Conservation (phyloP, 2,797 vertebrate species). For the Glossophaga mutica region DNA sequence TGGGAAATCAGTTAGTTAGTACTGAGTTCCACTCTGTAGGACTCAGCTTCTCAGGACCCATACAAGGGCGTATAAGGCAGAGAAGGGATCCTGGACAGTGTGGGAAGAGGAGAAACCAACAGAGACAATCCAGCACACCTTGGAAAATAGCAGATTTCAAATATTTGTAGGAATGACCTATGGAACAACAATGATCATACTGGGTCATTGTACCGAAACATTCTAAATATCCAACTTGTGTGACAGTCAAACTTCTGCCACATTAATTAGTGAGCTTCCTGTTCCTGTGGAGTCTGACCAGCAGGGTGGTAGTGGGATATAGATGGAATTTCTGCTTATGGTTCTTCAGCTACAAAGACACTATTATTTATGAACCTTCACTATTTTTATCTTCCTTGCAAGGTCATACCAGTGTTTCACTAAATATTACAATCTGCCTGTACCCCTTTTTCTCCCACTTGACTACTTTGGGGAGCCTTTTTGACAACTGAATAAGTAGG, state of each 20-base stretch:
- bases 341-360: background rate
- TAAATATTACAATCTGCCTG: background rate
- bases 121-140: background rate
- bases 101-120: background rate
- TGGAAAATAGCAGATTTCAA: background rate
- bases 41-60: background rate
- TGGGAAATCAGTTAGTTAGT: background rate
- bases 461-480: background rate
- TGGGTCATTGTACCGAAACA: background rate
- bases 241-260: background rate
- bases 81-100: background rate
- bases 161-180: background rate
- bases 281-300: background rate
- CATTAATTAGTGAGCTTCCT: background rate
- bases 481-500: background rate
- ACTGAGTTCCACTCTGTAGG: background rate
- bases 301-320: rapidly evolving
- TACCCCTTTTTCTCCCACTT: background rate
- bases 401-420: background rate
- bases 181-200: background rate
- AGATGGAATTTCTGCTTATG: background rate
- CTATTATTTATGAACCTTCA: background rate
- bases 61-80: background rate
- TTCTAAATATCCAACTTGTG: background rate
- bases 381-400: background rate